Percentiles rank a stretch among this genome's conserved stretches.
phyloP scores from a whole-genome alignment of 2,888 invertebrate species.

The Leistus spinibarbis region DNA sequence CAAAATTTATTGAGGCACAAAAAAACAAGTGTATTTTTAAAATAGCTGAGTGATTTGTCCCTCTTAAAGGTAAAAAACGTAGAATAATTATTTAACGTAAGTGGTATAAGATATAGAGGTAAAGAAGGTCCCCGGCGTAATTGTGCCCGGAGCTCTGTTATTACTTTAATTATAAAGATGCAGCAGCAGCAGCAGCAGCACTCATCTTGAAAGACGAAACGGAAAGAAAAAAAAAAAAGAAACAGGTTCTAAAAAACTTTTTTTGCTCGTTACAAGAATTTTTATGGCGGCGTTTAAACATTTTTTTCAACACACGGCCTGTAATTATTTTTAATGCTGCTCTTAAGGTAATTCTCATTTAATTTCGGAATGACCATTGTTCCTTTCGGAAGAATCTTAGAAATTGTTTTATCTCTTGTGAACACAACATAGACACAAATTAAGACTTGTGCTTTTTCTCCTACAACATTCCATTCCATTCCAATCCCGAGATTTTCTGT shows the following conservation, averaged over 20 bases:
- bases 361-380: conserved; percentile 29
- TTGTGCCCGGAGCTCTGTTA: conserved; percentile 42
- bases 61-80: not conserved
- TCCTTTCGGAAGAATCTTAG: not conserved
- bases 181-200: conserved; percentile 40
- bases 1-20: not conserved
- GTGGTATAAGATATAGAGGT: conserved; percentile 4
- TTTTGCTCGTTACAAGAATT: conserved; percentile 41
- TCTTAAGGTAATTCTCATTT: conserved; percentile 38
- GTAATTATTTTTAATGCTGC: conserved; percentile 44
- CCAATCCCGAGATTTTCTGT: no score
- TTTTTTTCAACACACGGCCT: conserved; percentile 40
- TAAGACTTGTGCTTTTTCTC: not conserved
- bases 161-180: conserved; percentile 47
- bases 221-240: conserved; percentile 11
- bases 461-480: not conserved
- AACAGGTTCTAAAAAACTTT: conserved; percentile 43
- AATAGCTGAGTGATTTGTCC: not conserved
- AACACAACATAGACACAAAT: not conserved
- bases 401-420: not conserved
- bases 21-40: not conserved
- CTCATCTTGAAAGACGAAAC: conserved; percentile 20
- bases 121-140: conserved; percentile 7
- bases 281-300: conserved; percentile 42
- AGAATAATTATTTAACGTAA: not conserved